Evolutionary conservation across 2,113 vertebrate species (phyloP).

Genomic region (Dipodomys merriami): DNA sequence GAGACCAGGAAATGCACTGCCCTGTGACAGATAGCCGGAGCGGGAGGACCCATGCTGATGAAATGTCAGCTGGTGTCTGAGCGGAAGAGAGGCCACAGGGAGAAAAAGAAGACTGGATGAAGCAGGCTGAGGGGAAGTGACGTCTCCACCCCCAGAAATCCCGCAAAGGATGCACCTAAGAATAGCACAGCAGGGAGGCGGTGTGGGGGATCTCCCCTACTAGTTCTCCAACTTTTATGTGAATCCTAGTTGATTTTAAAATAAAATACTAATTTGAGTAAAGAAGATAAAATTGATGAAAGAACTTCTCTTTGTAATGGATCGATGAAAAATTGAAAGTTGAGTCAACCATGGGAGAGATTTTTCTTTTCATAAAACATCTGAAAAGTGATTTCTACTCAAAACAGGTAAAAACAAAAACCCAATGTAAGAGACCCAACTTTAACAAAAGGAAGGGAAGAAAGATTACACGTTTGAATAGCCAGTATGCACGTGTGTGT

Average conservation of each 20-base stretch:
- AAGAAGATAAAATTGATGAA: not conserved
- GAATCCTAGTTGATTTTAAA: not conserved
- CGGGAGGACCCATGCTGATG: too few species aligned
- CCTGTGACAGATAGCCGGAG: not conserved
- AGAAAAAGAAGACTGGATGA: too few species aligned
- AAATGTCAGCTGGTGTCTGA: not conserved
- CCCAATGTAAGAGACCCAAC: not conserved
- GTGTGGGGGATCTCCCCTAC: not conserved
- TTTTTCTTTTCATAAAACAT: not conserved
- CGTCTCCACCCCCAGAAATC: too few species aligned
- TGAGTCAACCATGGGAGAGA: not conserved
- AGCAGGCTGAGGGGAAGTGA: too few species aligned
- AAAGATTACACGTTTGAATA: too few species aligned
- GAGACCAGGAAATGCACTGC: too few species aligned
- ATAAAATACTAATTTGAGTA: not conserved
- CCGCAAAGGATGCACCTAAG: too few species aligned
- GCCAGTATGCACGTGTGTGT: too few species aligned
- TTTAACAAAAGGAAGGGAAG: not conserved
- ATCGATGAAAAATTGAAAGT: not conserved
- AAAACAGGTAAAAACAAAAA: not conserved
- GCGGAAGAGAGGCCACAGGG: accelerated
- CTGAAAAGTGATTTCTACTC: not conserved
- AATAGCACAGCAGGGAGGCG: too few species aligned
- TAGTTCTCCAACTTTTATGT: not conserved
- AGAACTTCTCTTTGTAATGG: not conserved